Base-by-base conservation (phyloP, 2,797 vertebrate genomes). In the Sorex maritimensis region DNA sequence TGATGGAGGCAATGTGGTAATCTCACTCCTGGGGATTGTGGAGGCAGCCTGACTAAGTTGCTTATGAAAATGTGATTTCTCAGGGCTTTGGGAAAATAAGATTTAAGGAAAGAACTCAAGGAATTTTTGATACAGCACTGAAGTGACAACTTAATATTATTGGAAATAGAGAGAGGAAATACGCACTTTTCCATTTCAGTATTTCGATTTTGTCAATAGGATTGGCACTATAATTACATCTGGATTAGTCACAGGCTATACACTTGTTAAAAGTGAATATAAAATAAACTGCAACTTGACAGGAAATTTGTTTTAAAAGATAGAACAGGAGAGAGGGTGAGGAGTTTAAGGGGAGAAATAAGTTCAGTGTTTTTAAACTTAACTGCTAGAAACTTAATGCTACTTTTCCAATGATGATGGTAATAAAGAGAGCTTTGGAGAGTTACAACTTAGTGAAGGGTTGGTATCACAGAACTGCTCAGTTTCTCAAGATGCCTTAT, bases 161-260 rank as follows among this genome's bases (percentile, higher is more conserved):
- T 41, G 81, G 79, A 12, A 78, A 90, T 82, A 87, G 77, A 82
- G 55, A 92, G 84, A 82, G 61, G 63, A 91, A 93, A 94, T 55
- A 19, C 26, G 80, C 14, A 0, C 58, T 91, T 95, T 94, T 93
- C 77, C 80, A 91, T 91, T 95, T 96, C 44, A 72, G 58, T 79
- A 41, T 91, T 90, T 93, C 41, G 0, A 92, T 95, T 94, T 96
- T 93, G 75, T 95, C 93, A 94, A 95, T 91, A 92, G 87, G 91
- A 97, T 94, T 96, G 94, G 88, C 89, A 94, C 77, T 88, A 46
- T 93, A 97, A 96, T 94, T 96, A 91, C 86, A 87, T 96, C 67
- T 71, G 94, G 67, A 86, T 95, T 97, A 96, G 93, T 96, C 95
- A 93, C 6, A 95, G 73, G 73, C 73, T 89, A 38, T 83, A 79